phyloP scores from a whole-genome alignment of 2,888 invertebrate species.

The Helobdella robusta region DNA sequence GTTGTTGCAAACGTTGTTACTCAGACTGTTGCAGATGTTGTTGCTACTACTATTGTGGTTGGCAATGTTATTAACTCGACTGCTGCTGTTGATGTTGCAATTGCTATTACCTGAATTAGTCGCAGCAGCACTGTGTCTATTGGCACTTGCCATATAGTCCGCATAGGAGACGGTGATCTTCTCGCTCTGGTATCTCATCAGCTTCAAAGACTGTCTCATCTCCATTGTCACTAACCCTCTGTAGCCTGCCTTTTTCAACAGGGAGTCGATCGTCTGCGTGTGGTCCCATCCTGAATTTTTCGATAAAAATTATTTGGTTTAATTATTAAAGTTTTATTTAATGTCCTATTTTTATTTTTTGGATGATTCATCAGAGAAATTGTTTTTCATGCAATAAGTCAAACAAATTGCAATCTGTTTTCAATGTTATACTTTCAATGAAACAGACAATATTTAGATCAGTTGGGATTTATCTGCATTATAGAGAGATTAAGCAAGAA shows the following conservation, averaged over 20 bases:
- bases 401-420: no score
- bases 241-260: slow-evolving; percentile 91
- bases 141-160: slow-evolving; percentile 37
- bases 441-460: no score
- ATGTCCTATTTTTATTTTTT: no score
- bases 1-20: background rate
- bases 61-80: background rate
- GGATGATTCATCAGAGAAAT: no score
- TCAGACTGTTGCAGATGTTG: background rate
- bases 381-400: no score
- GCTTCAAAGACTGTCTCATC: slow-evolving; percentile 71
- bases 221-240: slow-evolving; percentile 58
- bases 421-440: no score
- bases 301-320: no score
- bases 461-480: no score
- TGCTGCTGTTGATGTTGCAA: background rate
- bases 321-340: no score
- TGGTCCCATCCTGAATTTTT: slow-evolving; percentile 93
- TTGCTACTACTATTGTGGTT: background rate
- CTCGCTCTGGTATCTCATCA: slow-evolving; percentile 92
- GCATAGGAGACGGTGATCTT: slow-evolving; percentile 60
- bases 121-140: background rate
- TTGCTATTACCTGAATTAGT: background rate
- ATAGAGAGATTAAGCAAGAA: no score
- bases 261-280: slow-evolving; percentile 91